Evolutionary conservation across 2,888 invertebrate species (phyloP).

Genomic region (Drosophila austrosaltans): DNA sequence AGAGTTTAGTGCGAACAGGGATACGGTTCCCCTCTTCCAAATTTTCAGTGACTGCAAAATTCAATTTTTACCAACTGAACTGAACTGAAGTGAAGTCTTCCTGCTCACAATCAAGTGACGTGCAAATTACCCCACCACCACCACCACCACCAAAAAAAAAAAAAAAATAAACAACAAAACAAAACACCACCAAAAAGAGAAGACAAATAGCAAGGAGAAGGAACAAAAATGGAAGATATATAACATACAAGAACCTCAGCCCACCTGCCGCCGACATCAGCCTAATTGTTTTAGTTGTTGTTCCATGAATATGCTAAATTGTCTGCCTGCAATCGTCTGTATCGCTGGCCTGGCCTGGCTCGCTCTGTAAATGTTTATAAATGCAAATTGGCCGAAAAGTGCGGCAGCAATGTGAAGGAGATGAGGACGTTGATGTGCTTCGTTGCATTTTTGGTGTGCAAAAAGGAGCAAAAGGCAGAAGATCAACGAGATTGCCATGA

Average conservation of each 20-base stretch:
- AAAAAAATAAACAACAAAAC: background rate
- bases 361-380: constrained; percentile 69
- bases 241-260: constrained; percentile 26
- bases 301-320: constrained; percentile 76
- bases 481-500: constrained; percentile 29
- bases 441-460: constrained; percentile 49
- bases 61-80: constrained; percentile 49
- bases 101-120: constrained; percentile 70
- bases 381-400: constrained; percentile 78
- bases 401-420: constrained; percentile 44
- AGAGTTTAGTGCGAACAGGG: background rate
- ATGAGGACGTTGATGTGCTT: constrained; percentile 55
- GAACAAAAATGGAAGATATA: background rate
- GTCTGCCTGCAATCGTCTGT: constrained; percentile 61
- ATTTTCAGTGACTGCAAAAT: constrained; percentile 34
- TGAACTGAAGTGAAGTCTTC: constrained; percentile 54
- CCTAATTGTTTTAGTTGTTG: constrained; percentile 77
- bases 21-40: constrained; percentile 5
- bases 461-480: constrained; percentile 26
- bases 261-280: constrained; percentile 53
- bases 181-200: background rate
- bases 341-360: constrained; percentile 20
- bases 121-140: constrained; percentile 60
- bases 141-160: too few relatives aligned
- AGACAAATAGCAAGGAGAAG: constrained; percentile 9